Base-by-base conservation (phyloP, 2,888 invertebrate species). In the Melieria omissa region DNA sequence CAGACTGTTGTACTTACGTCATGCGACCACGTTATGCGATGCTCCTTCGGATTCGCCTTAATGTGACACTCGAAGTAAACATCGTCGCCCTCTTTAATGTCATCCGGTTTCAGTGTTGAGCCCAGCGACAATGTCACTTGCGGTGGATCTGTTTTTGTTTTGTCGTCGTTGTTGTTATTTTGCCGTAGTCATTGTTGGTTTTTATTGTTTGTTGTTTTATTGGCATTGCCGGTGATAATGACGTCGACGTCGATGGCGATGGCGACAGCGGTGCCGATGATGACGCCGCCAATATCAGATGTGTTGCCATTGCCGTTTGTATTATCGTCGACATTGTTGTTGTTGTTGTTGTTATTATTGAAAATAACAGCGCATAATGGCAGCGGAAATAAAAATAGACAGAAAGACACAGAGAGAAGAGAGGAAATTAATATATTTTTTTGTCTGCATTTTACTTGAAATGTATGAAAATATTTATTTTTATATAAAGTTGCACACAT, bases 51-150 rank as follows among this genome's bases (percentile, higher is more conserved):
- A 87, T 93, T 93, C 67, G 93, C 92, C 80, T 90, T 90, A 80
- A 93, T 92, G 87, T 92, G 91, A 86, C 93, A 93, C 86, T 93
- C 93, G 84, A 93, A 93, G 87, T 93, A 93, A 69, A 93, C 93
- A 84, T 93, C 93, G 82, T 93, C 93, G 75, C 93, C 93, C 86
- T 93, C 93, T 84, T 93, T 93, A 81, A 93, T 93, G 84, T 93
- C 91, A 80, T 92, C 91, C 60, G 93, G 91, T 80, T 93, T 92
- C 78, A 93, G 88, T 60, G 93, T 93, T 81, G 91, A 92, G 77
- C 93, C 93, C 79, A 93, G 88, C 80, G 91, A 90, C 77, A 93
- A 88, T 73, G 89, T 89, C 78, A 93, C 92, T 86, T 91, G 90
- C 16, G 93, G 93, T 73, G 92, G 90, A 89, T 93, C 93, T 93